Base-by-base conservation (phyloP, 2,113 vertebrate species). In the Motacilla tschutschensis region DNA sequence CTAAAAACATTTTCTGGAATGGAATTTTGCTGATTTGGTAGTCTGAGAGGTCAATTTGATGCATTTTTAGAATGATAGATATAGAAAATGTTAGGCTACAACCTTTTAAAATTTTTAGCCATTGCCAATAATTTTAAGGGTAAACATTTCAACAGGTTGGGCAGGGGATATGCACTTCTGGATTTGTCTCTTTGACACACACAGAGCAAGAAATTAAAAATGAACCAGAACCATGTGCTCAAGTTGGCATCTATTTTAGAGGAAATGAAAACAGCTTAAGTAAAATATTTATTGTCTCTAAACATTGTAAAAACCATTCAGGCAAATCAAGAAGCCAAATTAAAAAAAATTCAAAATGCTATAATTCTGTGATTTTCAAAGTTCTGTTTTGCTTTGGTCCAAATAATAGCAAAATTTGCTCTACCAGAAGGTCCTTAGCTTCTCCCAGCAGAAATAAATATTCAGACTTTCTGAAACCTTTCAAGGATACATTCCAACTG, bases 121-220 rank as follows among this genome's bases (percentile, higher is more conserved):
- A 9, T 19, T 59, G 4, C 5, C 48, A 44, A 33, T 46, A 47
- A 40, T 79, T 86, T 91, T 73, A 69, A 48, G 21, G 22, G 54
- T 83, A 93, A 66, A 29, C n/a, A 26, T 40, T 59, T 85, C 40
- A 93, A 50, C 47, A 79, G 44, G 35, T 53, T 89, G 48, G 60
- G 51, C 40, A 58, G 62, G 40, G 29, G 67, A 77, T 91, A 92
- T 93, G 28, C 71, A 62, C 29, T 89, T 60, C 44, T 95, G 66
- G 29, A 22, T 78, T 90, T 95, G n/a, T 85, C 60, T 96, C 78
- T 95, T 83, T 89, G 59, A 87, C 59, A 73, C 80, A 66, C 64
- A 55, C 12, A 43, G 71, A 87, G 44, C 33, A 94, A 95, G 51
- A 93, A 78, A 71, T 65, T 72, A 6, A 90, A 91, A 85, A 78